Evolutionary conservation across 2,888 invertebrate genomes (phyloP).

Genomic region (Amiota mariae): DNA sequence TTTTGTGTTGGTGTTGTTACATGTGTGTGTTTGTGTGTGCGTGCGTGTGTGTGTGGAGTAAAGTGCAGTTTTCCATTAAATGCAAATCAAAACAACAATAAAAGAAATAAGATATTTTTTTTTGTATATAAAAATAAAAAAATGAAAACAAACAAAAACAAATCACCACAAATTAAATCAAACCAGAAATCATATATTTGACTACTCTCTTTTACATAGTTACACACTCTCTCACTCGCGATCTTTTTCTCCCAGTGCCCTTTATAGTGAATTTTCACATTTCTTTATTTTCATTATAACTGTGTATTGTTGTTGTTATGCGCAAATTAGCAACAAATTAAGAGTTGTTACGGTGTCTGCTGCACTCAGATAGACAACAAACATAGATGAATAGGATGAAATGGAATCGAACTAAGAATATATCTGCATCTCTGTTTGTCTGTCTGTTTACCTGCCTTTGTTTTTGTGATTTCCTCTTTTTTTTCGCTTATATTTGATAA

Average conservation of each 20-base stretch:
- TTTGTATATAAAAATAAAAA: neutral
- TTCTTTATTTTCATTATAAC: too few relatives aligned
- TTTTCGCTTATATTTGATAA: neutral
- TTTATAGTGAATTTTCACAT: neutral
- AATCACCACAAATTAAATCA: neutral
- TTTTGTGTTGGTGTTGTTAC: conserved; percentile 8
- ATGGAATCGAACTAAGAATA: neutral
- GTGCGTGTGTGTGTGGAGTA: conserved; percentile 1
- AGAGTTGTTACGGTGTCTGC: neutral
- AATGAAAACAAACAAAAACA: neutral
- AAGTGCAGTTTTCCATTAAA: conserved; percentile 4
- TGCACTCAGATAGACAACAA: neutral
- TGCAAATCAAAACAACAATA: neutral
- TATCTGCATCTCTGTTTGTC: neutral
- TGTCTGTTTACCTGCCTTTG: neutral
- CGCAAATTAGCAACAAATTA: conserved; percentile 31
- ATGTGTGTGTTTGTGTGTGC: neutral
- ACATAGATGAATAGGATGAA: too few relatives aligned
- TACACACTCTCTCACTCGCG: conserved; percentile 21
- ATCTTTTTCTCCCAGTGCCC: conserved; percentile 3
- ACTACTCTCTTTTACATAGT: neutral
- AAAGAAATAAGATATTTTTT: neutral
- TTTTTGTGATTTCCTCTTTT: neutral
- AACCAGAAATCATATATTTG: neutral
- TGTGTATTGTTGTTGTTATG: conserved; percentile 34